A percentile compares a stretch with the other conserved stretches of the same genome.
Evolutionary conservation across 2,113 vertebrate species (phyloP).

Genomic region (Indicator indicator): DNA sequence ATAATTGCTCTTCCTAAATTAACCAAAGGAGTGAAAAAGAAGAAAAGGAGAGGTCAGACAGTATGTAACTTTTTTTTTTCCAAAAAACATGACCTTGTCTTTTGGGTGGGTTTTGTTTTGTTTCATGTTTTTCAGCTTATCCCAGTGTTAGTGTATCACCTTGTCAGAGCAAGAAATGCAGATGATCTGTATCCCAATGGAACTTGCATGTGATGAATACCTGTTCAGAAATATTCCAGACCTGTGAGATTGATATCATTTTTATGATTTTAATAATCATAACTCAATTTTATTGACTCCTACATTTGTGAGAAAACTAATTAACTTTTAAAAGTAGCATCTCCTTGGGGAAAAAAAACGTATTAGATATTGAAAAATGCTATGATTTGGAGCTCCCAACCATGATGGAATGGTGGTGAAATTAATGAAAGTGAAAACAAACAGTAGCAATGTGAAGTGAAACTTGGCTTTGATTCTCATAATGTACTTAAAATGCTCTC

Average conservation of each 20-base stretch:
- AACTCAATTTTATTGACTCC: constrained; percentile 25
- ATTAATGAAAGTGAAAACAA: not conserved
- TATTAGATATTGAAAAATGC: not conserved
- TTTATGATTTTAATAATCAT: constrained; percentile 34
- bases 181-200: not conserved
- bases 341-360: not conserved
- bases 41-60: not conserved
- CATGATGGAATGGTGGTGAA: not conserved
- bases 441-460: not conserved
- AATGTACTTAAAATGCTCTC: not conserved
- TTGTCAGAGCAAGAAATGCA: not conserved
- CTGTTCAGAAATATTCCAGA: not conserved
- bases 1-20: not conserved
- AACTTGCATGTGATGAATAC: not conserved
- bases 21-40: not conserved
- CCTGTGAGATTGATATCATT: not conserved
- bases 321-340: constrained; percentile 17
- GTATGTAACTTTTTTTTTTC: not conserved
- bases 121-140: not conserved
- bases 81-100: not conserved
- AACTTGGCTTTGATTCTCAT: not conserved
- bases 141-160: not conserved
- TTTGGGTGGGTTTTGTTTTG: not conserved
- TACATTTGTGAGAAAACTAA: constrained; percentile 40
- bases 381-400: not conserved